phyloP scores from a whole-genome alignment of 2,797 vertebrate genomes.

The Chaenodraco wilsoni region DNA sequence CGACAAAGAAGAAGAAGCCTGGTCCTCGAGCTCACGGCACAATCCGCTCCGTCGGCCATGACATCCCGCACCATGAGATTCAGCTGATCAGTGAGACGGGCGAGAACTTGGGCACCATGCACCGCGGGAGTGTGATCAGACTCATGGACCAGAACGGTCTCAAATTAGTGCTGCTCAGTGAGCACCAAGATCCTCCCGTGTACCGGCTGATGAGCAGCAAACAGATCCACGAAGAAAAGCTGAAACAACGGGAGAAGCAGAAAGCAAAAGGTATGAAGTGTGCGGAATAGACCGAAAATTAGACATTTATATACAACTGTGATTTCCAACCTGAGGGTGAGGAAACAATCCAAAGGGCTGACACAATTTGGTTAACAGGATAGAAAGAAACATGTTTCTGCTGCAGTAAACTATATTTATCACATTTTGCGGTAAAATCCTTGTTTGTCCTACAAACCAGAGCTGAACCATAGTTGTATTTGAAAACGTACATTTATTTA shows the following conservation, averaged over 20 bases:
- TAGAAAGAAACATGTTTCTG: neutral
- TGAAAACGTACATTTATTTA: too few species aligned
- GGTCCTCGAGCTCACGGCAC: conserved; percentile 44
- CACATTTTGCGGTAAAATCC: too few species aligned
- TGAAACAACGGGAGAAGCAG: conserved; percentile 83
- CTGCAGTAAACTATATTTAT: too few species aligned
- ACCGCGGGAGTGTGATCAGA: conserved; percentile 84
- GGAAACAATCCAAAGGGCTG: neutral
- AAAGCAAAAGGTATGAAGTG: conserved; percentile 84
- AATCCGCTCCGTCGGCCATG: conserved; percentile 85
- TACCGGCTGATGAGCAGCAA: conserved; percentile 91
- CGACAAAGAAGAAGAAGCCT: conserved; percentile 64
- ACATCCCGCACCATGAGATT: conserved; percentile 85
- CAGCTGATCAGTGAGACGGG: conserved; percentile 86
- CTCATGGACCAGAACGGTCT: conserved; percentile 87
- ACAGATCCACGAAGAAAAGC: conserved; percentile 90
- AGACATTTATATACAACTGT: neutral
- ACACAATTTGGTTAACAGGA: neutral
- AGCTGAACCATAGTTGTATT: too few species aligned
- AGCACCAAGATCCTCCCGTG: conserved; percentile 83
- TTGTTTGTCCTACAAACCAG: too few species aligned
- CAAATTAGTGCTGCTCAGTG: conserved; percentile 84
- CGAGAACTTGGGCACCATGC: conserved; percentile 87
- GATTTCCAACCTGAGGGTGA: neutral
- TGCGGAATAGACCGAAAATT: neutral